Evolutionary conservation across 1,140 invertebrate species (phyloP), one percentile per base, ranked within the genome.

Genomic region (Acromyrmex heyeri): DNA sequence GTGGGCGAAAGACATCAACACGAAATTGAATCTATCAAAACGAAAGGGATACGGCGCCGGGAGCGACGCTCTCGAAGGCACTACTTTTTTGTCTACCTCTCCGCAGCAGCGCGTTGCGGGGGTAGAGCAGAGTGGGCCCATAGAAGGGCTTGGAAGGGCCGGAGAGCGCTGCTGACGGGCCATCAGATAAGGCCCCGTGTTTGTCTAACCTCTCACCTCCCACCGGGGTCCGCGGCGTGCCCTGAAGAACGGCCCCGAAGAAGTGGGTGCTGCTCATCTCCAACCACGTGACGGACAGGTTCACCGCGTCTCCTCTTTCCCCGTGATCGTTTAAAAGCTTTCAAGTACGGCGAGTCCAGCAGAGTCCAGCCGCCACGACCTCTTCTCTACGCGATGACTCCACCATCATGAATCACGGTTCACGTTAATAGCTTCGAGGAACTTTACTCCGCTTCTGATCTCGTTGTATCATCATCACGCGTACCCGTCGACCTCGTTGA

Each of bases 191-290:
- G 92, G 73, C 89, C 89, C 86, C 92, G 93, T 94, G 94, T 94
- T 94, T 94, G 93, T 90, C 92, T 94, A 94, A 94, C 94, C 94
- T 94, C 93, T 94, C 92, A 94, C 94, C 93, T 94, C 91, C 87
- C 91, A 91, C 90, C 88, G 89, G 89, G 91, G 91, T 93, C 91
- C 90, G 89, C 86, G 92, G 85, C 85, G 64, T 87, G 88, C 88
- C 85, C 87, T 85, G 82, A 82, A 90, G 89, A 91, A 88, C 61
- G 16, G 88, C 86, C 83, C 87, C 87, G 82, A 86, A 91, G 86
- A 91, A 91, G 91, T 91, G 90, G 91, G 90, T 91, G 91, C 91
- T 72, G 81, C 86, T 91, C 90, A 70, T 86, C 87, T 88, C 86
- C 61, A 62, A 44, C 85, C 27, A 88, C 92, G 86, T 92, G 92